Conservation (phyloP, 2,888 invertebrate genomes). For the Stenoptilia bipunctidactyla region DNA sequence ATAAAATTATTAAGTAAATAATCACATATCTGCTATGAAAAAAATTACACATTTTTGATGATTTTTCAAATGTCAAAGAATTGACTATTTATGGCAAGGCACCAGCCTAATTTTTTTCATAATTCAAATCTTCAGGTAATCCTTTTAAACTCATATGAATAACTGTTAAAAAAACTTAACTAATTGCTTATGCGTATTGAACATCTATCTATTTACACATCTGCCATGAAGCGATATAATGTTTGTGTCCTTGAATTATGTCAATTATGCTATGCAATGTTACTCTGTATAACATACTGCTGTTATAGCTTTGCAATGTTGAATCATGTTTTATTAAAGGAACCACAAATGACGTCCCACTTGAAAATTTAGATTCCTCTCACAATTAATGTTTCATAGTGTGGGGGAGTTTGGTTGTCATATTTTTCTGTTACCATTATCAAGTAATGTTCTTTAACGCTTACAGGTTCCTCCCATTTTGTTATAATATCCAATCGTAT, state of each 20-base stretch:
- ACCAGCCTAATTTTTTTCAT: too few species aligned
- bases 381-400: constrained; percentile 4
- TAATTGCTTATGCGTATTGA: background rate
- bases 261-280: constrained; percentile 30
- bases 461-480: too few species aligned
- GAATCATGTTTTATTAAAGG: constrained; percentile 28
- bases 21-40: too few species aligned
- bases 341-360: constrained; percentile 35
- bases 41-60: too few species aligned
- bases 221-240: constrained; percentile 13
- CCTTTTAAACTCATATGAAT: too few species aligned
- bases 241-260: constrained; percentile 26
- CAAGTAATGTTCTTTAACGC: too few species aligned
- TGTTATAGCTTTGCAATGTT: constrained; percentile 11
- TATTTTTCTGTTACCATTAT: too few species aligned
- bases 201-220: constrained; percentile 2
- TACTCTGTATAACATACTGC: background rate
- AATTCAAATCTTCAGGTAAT: too few species aligned
- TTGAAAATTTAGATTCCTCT: constrained; percentile 22
- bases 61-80: too few species aligned
- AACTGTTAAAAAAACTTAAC: background rate
- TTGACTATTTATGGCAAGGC: too few species aligned
- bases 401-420: constrained; percentile 21
- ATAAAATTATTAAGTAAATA: too few species aligned
- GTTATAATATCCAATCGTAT: too few species aligned